Percentiles rank a stretch among this genome's conserved stretches.
phyloP scores from a whole-genome alignment of 2,113 vertebrate genomes.

The Alexandromys fortis region DNA sequence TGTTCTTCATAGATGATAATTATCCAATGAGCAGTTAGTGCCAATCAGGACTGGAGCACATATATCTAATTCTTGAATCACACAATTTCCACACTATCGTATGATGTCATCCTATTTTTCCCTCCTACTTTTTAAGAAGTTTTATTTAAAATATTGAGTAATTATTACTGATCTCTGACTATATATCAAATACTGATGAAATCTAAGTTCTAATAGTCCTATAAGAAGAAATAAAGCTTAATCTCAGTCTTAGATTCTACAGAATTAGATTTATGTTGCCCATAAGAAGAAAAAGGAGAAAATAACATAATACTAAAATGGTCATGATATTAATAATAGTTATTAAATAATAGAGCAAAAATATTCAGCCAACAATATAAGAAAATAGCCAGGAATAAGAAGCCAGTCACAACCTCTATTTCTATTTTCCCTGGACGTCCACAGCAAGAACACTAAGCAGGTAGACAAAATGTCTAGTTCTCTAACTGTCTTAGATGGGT shows the following conservation, averaged over 20 bases:
- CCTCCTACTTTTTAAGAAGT: neutral
- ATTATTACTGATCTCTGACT: neutral
- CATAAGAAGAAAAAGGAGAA: neutral
- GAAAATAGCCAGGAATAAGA: neutral
- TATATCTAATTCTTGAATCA: neutral
- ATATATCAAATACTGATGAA: neutral
- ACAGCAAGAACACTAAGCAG: neutral
- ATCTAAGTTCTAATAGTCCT: neutral
- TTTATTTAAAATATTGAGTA: neutral
- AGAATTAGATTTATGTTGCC: neutral
- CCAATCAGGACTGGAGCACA: neutral
- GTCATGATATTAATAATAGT: too few species aligned
- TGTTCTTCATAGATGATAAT: neutral
- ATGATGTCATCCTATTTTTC: neutral
- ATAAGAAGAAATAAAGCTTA: neutral
- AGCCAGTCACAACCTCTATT: neutral
- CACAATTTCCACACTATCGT: rapidly evolving
- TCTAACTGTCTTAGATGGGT: neutral
- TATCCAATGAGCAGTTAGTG: neutral
- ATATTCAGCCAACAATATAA: neutral
- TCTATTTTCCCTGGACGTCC: neutral
- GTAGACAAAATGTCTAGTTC: neutral
- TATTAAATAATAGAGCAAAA: neutral
- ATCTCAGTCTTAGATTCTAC: neutral
- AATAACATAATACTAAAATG: neutral